Evolutionary conservation across 2,888 invertebrate genomes (phyloP).

Genomic region (Drosophila borealis): DNA sequence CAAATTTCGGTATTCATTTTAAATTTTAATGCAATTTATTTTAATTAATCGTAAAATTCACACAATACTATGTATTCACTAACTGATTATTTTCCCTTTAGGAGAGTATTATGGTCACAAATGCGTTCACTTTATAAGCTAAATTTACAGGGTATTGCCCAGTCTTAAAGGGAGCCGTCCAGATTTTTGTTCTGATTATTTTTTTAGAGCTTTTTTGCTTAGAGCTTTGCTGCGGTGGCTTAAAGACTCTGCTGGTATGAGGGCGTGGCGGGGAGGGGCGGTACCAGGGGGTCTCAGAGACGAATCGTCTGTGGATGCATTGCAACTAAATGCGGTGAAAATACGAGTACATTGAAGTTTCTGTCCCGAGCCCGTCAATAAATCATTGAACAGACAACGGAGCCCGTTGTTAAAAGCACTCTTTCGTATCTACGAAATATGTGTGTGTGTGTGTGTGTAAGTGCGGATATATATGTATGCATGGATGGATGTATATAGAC

Average conservation of each 20-base stretch:
- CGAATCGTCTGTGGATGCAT: slow-evolving; percentile 42
- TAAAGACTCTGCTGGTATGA: slow-evolving; percentile 11
- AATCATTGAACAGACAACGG: slow-evolving; percentile 74
- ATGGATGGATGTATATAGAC: slow-evolving; percentile 46
- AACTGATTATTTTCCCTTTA: too few relatives aligned
- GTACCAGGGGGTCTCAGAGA: background rate
- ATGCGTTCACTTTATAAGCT: background rate
- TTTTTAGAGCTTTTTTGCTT: slow-evolving; percentile 6
- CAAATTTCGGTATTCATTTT: too few relatives aligned
- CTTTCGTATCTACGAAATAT: slow-evolving; percentile 18
- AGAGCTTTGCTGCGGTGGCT: slow-evolving; percentile 15
- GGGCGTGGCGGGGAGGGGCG: background rate
- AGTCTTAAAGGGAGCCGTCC: slow-evolving; percentile 1
- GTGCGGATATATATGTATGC: slow-evolving; percentile 14
- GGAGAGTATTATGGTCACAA: too few relatives aligned
- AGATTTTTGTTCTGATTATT: slow-evolving; percentile 6
- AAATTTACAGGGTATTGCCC: background rate
- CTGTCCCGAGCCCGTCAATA: slow-evolving; percentile 67
- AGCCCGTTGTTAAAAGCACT: slow-evolving; percentile 72
- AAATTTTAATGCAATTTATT: too few relatives aligned
- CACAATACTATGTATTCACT: too few relatives aligned
- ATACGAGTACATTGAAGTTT: slow-evolving; percentile 57
- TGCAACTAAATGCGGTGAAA: slow-evolving; percentile 66
- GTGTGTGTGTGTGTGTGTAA: slow-evolving; percentile 4
- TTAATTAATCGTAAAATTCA: too few relatives aligned